These are phyloP conservation scores for Enteromius radiatus DNA, from an alignment of 2,797 vertebrate genomes.

Conservation along the genomic window DNA sequence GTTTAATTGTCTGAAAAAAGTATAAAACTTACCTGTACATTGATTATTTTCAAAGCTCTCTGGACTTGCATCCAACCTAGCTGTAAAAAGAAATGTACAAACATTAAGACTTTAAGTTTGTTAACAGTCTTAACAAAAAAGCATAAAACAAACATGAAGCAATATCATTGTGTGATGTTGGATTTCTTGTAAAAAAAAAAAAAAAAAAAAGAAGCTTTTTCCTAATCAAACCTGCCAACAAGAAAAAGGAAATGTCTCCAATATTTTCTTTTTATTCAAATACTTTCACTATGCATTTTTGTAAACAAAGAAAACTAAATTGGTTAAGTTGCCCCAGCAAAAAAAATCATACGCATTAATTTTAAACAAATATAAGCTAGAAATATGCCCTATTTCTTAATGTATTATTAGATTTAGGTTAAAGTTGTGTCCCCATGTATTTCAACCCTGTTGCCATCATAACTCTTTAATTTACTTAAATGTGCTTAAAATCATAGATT, in stretches of 20 bases:
- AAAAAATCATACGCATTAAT: not conserved
- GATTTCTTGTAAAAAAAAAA: not conserved
- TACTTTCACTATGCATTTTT: constrained; percentile 3
- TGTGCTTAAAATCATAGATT: not conserved
- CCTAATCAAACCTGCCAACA: not conserved
- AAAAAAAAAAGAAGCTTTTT: not conserved
- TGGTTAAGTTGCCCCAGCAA: not conserved
- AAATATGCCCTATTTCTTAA: constrained; percentile 7
- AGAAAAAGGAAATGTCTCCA: not conserved
- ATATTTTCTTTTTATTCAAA: not conserved
- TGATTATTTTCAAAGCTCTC: constrained; percentile 9
- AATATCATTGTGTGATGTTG: not conserved
- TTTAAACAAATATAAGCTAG: not conserved
- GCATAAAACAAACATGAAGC: not conserved
- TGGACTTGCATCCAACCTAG: not conserved
- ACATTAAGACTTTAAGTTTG: not conserved
- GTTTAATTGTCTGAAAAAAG: not conserved
- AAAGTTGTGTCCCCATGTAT: not conserved
- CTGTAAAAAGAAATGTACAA: constrained; percentile 25
- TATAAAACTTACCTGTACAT: constrained; percentile 17
- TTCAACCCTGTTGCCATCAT: constrained; percentile 13
- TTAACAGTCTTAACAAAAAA: not conserved
- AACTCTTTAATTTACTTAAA: not conserved
- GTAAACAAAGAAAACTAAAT: not conserved
- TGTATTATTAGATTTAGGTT: not conserved